Conservation (phyloP, 2,888 invertebrate genomes). For the Agriopis marginaria region DNA sequence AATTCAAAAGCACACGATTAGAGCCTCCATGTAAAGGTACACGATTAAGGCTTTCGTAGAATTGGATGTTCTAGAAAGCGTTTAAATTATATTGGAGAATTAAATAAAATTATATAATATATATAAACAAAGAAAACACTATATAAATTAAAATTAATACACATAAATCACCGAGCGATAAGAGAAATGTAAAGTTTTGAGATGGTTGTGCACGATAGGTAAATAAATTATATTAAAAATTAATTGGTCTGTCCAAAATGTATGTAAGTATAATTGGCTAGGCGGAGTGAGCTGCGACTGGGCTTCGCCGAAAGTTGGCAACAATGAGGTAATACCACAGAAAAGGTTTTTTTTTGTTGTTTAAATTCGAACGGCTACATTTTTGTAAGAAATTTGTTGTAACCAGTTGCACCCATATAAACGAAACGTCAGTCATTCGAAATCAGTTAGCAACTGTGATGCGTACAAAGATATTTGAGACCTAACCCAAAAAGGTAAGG, state of each 20-base stretch:
- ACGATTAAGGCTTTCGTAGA: slow-evolving; percentile 45
- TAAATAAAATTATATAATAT: slow-evolving; percentile 40
- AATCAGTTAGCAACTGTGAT: too few relatives aligned
- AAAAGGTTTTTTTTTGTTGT: too few relatives aligned
- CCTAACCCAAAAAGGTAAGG: too few relatives aligned
- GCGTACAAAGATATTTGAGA: too few relatives aligned
- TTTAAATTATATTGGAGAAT: slow-evolving; percentile 40
- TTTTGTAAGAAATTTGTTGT: too few relatives aligned
- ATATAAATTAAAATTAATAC: slow-evolving; percentile 36
- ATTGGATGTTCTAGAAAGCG: slow-evolving; percentile 44
- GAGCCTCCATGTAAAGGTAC: slow-evolving; percentile 42
- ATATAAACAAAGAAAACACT: slow-evolving; percentile 25
- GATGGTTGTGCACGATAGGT: slow-evolving; percentile 85
- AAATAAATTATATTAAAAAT: slow-evolving; percentile 67
- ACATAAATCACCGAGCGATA: slow-evolving; percentile 54
- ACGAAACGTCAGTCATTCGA: too few relatives aligned
- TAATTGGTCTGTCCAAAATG: slow-evolving; percentile 78
- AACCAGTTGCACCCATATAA: too few relatives aligned
- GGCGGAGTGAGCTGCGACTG: slow-evolving; percentile 54
- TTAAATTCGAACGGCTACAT: too few relatives aligned
- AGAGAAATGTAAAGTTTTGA: slow-evolving; percentile 69
- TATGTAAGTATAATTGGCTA: slow-evolving; percentile 60
- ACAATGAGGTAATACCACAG: slow-evolving; percentile 32
- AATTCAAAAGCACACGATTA: slow-evolving; percentile 41
- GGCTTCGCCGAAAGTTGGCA: slow-evolving; percentile 53